Conservation (phyloP, 2,113 vertebrate species). For the Bubalus kerabau region DNA sequence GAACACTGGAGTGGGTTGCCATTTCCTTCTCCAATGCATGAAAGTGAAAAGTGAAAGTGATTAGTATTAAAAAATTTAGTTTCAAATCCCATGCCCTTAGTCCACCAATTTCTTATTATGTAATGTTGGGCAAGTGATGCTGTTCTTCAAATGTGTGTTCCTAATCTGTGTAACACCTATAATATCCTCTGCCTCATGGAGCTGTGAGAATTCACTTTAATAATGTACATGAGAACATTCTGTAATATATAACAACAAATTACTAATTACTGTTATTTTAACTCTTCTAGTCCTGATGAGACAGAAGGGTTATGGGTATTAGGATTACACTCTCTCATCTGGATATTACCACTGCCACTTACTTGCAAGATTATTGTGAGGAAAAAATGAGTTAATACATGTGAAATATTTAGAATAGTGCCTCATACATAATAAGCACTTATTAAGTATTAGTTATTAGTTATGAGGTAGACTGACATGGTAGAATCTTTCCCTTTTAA, state of each 20-base stretch:
- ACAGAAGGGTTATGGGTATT: background rate
- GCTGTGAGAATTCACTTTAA: background rate
- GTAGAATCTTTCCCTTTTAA: background rate
- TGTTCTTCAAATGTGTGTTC: background rate
- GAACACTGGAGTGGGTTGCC: no score
- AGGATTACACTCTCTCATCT: background rate
- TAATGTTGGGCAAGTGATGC: background rate
- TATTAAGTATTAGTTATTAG: background rate
- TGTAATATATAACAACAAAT: background rate
- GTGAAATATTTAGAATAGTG: background rate
- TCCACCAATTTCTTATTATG: background rate
- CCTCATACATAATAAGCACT: background rate
- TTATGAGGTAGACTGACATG: background rate
- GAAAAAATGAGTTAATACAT: background rate
- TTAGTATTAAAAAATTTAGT: background rate
- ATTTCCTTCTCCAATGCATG: no score
- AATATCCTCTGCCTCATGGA: background rate
- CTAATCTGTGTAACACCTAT: background rate
- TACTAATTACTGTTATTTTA: background rate
- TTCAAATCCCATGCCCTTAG: background rate
- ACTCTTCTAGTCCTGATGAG: background rate
- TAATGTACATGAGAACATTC: background rate
- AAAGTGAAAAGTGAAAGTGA: background rate
- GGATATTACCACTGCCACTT: background rate
- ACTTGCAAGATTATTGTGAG: background rate